Base-by-base conservation (phyloP, 1,140 invertebrate species). In the Trinorchestia longiramus region DNA sequence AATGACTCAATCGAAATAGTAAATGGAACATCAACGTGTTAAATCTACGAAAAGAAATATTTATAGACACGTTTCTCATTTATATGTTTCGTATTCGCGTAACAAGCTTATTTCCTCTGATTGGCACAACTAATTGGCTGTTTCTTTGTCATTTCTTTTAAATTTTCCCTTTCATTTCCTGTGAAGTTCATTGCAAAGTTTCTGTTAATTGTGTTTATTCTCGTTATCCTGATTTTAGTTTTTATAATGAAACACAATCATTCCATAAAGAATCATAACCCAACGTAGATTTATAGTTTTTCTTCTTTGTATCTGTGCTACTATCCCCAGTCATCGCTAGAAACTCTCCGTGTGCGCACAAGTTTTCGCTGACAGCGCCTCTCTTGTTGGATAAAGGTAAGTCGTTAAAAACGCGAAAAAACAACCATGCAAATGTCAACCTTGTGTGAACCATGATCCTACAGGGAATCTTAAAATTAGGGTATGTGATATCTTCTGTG, bases 251-350 rank as follows among this genome's bases (percentile, higher is more conserved):
- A 90, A 43, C 87, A 87, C 88, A 90, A 90, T 90, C 88, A 90
- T 90, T 90, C 88, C 88, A 90, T 41, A 41, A 42, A 42, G 11
- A 42, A 42, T 90, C n/a, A 90, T 90, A 90, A 90, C 88, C 88
- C n/a, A 42, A 43, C 43, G n/a, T 90, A 90, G 88, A 90, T 90
- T 90, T 90, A 43, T 90, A 43, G n/a, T 42, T 90, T 53, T 41
- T 90, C 88, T 41, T 90, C 88, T 90, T 42, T 77, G 62, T 77
- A 77, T 43, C 88, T 90, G 88, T 90, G 88, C 43, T 42, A 43
- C 88, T 90, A 77, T 77, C 62, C 28, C 43, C 88, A 90, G 43
- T 90, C 4, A 43, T 90, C 43, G 88, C 88, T 90, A 90, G 88
- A 90, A 90, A 43, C 8, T 90, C n/a, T 42, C 28, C 88, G 3